Evolutionary conservation across 2,888 invertebrate genomes (phyloP).

Genomic region (Xanthostigma xanthostigma): DNA sequence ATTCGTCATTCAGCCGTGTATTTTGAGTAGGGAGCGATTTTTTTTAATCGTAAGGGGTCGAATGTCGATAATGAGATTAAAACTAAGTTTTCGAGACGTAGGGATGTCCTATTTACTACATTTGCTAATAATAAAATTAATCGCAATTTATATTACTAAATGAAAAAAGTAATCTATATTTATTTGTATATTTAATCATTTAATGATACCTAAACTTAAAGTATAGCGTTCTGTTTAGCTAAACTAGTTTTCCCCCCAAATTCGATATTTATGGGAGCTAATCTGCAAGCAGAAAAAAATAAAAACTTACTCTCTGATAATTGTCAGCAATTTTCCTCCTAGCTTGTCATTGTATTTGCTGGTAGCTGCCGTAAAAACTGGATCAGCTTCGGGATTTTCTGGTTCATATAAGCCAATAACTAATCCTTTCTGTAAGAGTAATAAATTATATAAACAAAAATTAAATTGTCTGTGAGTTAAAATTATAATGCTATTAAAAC

Average conservation of each 20-base stretch:
- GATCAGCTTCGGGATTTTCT: slow-evolving; percentile 22
- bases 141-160: no score
- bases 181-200: background rate
- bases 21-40: no score
- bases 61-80: no score
- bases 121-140: no score
- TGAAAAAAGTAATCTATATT: no score
- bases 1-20: no score
- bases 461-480: no score
- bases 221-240: background rate
- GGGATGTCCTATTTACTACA: no score
- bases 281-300: background rate
- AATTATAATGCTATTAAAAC: no score
- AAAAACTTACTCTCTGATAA: slow-evolving; percentile 32
- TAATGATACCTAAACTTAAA: background rate
- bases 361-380: slow-evolving; percentile 33
- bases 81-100: no score
- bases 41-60: no score
- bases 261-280: background rate
- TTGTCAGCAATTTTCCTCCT: slow-evolving; percentile 33
- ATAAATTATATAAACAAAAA: no score
- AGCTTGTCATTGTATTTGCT: slow-evolving; percentile 34
- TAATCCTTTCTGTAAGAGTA: slow-evolving; percentile 32
- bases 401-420: slow-evolving; percentile 38
- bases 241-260: background rate